Percentiles rank a stretch among this genome's conserved stretches.
phyloP scores from a whole-genome alignment of 2,113 vertebrate species.

The Cebidichthys violaceus region DNA sequence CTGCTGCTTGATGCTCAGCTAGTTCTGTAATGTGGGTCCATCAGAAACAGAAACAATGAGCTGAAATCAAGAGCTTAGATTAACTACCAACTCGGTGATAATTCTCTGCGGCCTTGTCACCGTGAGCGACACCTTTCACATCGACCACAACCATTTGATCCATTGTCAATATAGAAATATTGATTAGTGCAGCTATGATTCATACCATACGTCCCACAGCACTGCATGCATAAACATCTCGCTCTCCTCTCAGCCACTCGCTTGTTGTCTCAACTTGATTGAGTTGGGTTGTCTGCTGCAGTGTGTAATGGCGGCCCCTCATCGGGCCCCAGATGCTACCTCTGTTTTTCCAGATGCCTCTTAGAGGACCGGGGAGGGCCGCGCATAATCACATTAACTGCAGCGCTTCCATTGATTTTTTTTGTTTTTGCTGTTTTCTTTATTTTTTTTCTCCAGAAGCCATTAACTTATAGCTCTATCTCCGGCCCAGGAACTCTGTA shows the following conservation, averaged over 20 bases:
- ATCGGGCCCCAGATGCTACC: constrained; percentile 18
- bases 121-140: not conserved
- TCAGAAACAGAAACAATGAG: not conserved
- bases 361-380: not conserved
- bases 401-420: constrained; percentile 27
- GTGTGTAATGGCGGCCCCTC: constrained; percentile 24
- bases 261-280: constrained; percentile 17
- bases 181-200: not conserved
- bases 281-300: constrained; percentile 16
- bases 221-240: not conserved
- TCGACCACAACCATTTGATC: not conserved
- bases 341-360: constrained; percentile 51
- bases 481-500: constrained; percentile 4
- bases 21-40: not conserved
- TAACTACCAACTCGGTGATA: not conserved
- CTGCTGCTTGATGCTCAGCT: not conserved
- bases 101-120: not conserved
- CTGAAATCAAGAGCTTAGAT: not conserved
- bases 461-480: constrained; percentile 4
- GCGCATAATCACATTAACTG: constrained; percentile 45
- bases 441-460: not conserved
- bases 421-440: not conserved
- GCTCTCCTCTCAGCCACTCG: not conserved
- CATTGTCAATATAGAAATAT: not conserved
- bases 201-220: not conserved